Evolutionary conservation across 35 echinoderm and acorn worm genomes (phyloP).

Genomic region (Acanthaster planci): DNA sequence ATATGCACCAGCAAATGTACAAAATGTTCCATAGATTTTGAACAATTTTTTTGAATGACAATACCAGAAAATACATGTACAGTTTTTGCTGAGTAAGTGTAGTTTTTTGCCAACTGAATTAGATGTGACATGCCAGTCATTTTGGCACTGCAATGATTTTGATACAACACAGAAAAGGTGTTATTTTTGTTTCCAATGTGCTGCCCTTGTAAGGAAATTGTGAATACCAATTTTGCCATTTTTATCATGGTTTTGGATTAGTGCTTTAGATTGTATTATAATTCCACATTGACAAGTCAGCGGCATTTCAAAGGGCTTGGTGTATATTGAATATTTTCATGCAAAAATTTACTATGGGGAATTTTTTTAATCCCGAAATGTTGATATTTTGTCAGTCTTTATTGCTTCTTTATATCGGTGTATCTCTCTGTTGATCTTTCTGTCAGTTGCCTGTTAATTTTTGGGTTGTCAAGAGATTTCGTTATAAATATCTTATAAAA

Average conservation of each 20-base stretch:
- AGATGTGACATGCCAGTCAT: no score
- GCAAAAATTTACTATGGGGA: background rate
- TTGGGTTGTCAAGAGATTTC: slow-evolving; percentile 23
- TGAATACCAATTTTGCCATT: background rate
- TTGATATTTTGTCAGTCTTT: slow-evolving; percentile 2
- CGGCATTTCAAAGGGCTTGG: background rate
- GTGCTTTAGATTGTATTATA: slow-evolving; percentile 20
- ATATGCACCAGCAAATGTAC: no score
- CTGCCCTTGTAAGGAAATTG: background rate
- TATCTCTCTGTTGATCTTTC: background rate
- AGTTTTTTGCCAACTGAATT: no score
- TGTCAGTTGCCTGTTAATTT: slow-evolving; percentile 3
- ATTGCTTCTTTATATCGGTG: slow-evolving; percentile 10
- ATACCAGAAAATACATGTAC: no score
- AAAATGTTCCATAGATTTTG: no score
- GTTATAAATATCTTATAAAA: slow-evolving; percentile 31
- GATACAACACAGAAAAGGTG: background rate
- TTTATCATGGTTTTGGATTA: background rate
- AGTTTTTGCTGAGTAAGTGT: no score
- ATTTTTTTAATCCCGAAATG: background rate
- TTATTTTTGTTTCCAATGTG: background rate
- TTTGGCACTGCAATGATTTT: no score
- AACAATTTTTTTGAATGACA: no score
- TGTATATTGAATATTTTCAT: background rate
- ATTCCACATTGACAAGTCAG: background rate